Percentiles rank a stretch among this genome's conserved stretches.
Evolutionary conservation across 2,888 invertebrate genomes (phyloP).

Genomic region (Lottia gigantea): DNA sequence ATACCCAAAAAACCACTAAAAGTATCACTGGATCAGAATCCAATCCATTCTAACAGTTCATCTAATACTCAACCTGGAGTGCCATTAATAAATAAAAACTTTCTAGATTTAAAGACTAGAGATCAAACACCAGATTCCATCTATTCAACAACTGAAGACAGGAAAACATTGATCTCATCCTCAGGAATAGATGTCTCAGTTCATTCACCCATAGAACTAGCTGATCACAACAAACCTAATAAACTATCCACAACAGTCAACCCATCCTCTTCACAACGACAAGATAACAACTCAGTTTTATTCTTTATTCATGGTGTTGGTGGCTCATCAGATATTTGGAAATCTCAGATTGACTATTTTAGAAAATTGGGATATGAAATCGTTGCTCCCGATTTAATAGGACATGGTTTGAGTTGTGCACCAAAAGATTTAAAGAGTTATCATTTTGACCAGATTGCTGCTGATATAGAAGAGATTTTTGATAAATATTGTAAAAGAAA

Average conservation of each 20-base stretch:
- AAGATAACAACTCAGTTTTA: constrained; percentile 61
- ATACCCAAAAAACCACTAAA: constrained; percentile 16
- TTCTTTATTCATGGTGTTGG: constrained; percentile 79
- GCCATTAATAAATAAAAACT: not conserved
- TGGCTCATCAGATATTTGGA: constrained; percentile 76
- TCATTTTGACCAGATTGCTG: constrained; percentile 74
- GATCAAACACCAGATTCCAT: not conserved
- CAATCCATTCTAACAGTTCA: not conserved
- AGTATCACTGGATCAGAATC: not conserved
- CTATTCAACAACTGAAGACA: not conserved
- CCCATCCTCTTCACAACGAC: constrained; percentile 11
- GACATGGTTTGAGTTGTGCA: constrained; percentile 77
- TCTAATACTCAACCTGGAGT: not conserved
- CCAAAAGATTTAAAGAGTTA: constrained; percentile 73
- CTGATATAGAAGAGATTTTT: constrained; percentile 74
- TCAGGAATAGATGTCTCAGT: not conserved
- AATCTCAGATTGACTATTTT: constrained; percentile 74
- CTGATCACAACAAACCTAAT: not conserved
- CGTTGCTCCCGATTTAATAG: constrained; percentile 77
- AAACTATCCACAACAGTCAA: not conserved
- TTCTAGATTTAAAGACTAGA: not conserved
- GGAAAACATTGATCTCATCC: not conserved
- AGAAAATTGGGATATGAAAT: constrained; percentile 74
- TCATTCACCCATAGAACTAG: not conserved
- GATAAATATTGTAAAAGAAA: constrained; percentile 74